Conservation (phyloP, 2,797 vertebrate species). For the Bovichtus diacanthus region DNA sequence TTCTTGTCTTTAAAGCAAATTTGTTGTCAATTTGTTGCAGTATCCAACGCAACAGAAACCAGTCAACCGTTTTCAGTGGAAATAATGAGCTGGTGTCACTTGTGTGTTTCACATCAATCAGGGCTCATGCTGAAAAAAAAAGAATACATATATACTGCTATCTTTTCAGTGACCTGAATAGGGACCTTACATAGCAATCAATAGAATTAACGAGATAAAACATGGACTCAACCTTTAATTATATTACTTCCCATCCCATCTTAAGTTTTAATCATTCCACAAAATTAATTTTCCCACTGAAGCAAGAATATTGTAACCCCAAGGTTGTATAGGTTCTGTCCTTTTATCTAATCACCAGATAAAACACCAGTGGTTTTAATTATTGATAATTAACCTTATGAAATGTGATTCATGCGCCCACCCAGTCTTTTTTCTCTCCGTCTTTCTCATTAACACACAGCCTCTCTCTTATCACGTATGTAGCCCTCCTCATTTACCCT, state of each 20-base stretch:
- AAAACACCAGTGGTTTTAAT: slow-evolving; percentile 58
- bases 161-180: slow-evolving; percentile 19
- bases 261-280: slow-evolving; percentile 51
- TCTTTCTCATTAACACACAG: slow-evolving; percentile 25
- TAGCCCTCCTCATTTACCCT: slow-evolving; percentile 1
- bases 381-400: slow-evolving; percentile 64
- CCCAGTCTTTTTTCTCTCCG: neutral
- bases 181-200: slow-evolving; percentile 33
- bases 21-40: slow-evolving; percentile 14
- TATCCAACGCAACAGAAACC: slow-evolving; percentile 4
- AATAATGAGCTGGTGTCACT: slow-evolving; percentile 30
- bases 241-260: slow-evolving; percentile 23
- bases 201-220: slow-evolving; percentile 35
- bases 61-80: neutral
- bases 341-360: slow-evolving; percentile 52
- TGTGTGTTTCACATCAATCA: slow-evolving; percentile 32
- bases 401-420: slow-evolving; percentile 42
- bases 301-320: slow-evolving; percentile 44
- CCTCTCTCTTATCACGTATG: neutral
- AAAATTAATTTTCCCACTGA: slow-evolving; percentile 52
- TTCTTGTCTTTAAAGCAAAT: slow-evolving; percentile 28
- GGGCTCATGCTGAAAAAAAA: neutral
- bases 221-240: slow-evolving; percentile 47
- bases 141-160: neutral
- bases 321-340: slow-evolving; percentile 44